Conservation (phyloP, 2,888 invertebrate genomes). For the Danaus chrysippus region DNA sequence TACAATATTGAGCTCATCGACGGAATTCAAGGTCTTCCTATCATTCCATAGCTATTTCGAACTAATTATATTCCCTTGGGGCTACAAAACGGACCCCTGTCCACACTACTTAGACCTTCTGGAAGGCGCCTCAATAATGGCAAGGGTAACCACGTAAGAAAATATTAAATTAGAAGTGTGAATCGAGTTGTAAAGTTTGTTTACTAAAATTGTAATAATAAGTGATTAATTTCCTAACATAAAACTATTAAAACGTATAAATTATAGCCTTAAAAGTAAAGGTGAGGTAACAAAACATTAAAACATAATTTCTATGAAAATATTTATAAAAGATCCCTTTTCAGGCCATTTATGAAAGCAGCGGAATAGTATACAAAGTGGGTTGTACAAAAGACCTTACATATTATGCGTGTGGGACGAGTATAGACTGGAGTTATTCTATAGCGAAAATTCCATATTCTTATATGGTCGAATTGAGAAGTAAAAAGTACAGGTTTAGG, state of each 20-base stretch:
- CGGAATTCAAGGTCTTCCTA: conserved; percentile 63
- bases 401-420: conserved; percentile 67
- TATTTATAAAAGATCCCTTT: conserved; percentile 23
- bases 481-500: conserved; percentile 57
- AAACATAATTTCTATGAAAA: not conserved
- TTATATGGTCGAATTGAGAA: conserved; percentile 66
- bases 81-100: conserved; percentile 60
- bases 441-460: conserved; percentile 68
- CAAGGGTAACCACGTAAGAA: conserved; percentile 57
- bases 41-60: conserved; percentile 72
- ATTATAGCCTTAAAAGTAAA: too few species aligned
- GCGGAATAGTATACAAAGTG: conserved; percentile 64
- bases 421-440: conserved; percentile 69
- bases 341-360: conserved; percentile 64
- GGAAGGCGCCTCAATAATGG: conserved; percentile 62
- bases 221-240: too few species aligned
- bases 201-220: too few species aligned
- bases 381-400: conserved; percentile 69
- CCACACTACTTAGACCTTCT: conserved; percentile 60
- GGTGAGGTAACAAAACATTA: not conserved
- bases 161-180: conserved; percentile 24
- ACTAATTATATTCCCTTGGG: conserved; percentile 71
- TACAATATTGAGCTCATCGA: conserved; percentile 54
- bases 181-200: too few species aligned
- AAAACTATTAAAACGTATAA: too few species aligned